phyloP scores from a whole-genome alignment of 1,140 invertebrate species.

The Anastatus disparis region DNA sequence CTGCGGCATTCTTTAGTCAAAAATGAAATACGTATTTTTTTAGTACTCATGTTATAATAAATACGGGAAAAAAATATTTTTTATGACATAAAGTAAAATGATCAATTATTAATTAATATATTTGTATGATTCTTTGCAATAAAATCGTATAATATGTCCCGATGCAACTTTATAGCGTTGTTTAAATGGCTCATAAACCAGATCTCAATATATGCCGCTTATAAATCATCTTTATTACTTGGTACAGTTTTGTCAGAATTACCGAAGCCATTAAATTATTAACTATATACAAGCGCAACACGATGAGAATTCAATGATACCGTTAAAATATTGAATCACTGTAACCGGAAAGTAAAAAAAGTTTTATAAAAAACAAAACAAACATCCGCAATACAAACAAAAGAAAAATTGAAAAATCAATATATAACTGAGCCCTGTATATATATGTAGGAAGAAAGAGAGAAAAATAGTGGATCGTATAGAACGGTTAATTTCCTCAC shows the following conservation, averaged over 20 bases:
- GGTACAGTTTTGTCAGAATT: constrained; percentile 28
- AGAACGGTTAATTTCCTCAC: constrained; percentile 55
- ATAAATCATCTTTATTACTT: constrained; percentile 36
- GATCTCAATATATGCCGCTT: constrained; percentile 2
- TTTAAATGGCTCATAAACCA: constrained; percentile 33
- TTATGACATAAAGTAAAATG: background rate
- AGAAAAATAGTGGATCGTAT: no score
- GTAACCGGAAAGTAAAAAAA: no score
- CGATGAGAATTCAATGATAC: constrained; percentile 1
- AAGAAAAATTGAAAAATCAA: no score
- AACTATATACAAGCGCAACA: constrained; percentile 3
- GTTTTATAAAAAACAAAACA: no score
- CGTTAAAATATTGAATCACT: background rate
- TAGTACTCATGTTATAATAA: no score
- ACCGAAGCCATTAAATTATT: constrained; percentile 34
- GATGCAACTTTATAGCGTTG: constrained; percentile 19
- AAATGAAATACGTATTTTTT: no score
- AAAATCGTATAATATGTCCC: constrained; percentile 2
- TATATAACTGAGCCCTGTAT: no score
- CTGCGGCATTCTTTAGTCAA: no score
- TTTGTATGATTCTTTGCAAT: background rate
- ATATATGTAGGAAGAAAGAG: no score
- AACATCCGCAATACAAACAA: no score
- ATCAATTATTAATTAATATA: constrained; percentile 11
- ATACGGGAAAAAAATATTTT: background rate